Percentiles rank a stretch among this genome's conserved stretches.
phyloP scores from a whole-genome alignment of 2,888 invertebrate genomes.

The Papilio gigon region DNA sequence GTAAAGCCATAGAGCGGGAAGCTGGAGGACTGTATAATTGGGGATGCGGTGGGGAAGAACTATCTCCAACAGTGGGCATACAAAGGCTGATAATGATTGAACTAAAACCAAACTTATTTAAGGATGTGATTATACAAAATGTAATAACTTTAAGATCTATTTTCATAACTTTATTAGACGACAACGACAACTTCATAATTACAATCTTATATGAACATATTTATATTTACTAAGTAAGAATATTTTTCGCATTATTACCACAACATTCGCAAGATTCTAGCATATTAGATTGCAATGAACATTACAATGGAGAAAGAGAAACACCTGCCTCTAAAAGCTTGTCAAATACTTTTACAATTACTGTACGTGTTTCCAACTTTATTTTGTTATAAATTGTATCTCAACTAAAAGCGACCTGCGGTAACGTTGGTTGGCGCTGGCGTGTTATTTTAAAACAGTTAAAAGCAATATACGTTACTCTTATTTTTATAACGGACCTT shows the following conservation, averaged over 20 bases:
- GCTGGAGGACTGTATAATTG: too few species aligned
- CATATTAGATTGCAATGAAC: not conserved
- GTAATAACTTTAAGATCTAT: too few species aligned
- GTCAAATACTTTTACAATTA: slow-evolving; percentile 23
- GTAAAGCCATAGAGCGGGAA: too few species aligned
- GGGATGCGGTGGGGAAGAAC: too few species aligned
- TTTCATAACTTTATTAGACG: too few species aligned
- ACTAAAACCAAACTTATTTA: too few species aligned
- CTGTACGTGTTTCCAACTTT: not conserved
- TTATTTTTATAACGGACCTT: not conserved
- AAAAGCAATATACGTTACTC: not conserved
- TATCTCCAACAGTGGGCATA: too few species aligned
- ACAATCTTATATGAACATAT: too few species aligned
- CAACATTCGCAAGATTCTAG: not conserved
- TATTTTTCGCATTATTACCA: not conserved
- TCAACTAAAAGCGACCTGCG: not conserved
- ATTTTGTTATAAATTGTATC: slow-evolving; percentile 16
- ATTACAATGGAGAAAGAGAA: slow-evolving; percentile 13
- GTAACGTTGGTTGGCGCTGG: not conserved
- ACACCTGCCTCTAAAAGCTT: slow-evolving; percentile 17
- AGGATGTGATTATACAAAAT: too few species aligned
- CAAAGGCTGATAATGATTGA: too few species aligned
- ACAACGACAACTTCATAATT: too few species aligned
- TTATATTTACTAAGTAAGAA: too few species aligned
- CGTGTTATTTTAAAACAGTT: not conserved